Conservation (phyloP, 2,888 invertebrate genomes). For the Mythimna lalbum region DNA sequence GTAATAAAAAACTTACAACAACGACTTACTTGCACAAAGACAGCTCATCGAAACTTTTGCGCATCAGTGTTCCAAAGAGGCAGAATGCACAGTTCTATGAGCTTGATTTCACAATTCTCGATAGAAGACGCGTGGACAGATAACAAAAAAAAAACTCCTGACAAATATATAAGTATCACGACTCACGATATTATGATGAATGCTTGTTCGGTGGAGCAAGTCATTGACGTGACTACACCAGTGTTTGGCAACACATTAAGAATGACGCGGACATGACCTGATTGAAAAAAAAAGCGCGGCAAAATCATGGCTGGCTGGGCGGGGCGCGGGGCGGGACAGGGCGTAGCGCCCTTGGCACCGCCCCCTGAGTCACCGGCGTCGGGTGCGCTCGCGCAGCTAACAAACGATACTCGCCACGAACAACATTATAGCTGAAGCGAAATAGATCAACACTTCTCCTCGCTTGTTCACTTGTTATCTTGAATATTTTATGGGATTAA, state of each 20-base stretch:
- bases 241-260: slow-evolving; percentile 87
- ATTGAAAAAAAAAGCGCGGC: slow-evolving; percentile 87
- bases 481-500: slow-evolving; percentile 42
- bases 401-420: slow-evolving; percentile 55
- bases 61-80: slow-evolving; percentile 35
- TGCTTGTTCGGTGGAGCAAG: slow-evolving; percentile 64
- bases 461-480: slow-evolving; percentile 41
- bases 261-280: slow-evolving; percentile 82
- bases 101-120: slow-evolving; percentile 42
- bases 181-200: slow-evolving; percentile 65
- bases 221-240: slow-evolving; percentile 72
- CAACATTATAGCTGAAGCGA: slow-evolving; percentile 55
- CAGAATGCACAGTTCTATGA: slow-evolving; percentile 43
- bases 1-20: slow-evolving; percentile 36
- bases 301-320: slow-evolving; percentile 87
- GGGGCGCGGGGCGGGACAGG: slow-evolving; percentile 82
- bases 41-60: slow-evolving; percentile 34
- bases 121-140: slow-evolving; percentile 58
- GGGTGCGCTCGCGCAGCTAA: slow-evolving; percentile 79
- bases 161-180: slow-evolving; percentile 66
- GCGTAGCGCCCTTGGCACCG: slow-evolving; percentile 88
- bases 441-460: slow-evolving; percentile 52
- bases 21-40: slow-evolving; percentile 45
- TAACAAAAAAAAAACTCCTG: slow-evolving; percentile 54
- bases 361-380: slow-evolving; percentile 84